Percentiles rank a stretch among this genome's conserved stretches.
Evolutionary conservation across 2,888 invertebrate species (phyloP).

Genomic region (Drosophila anomalata): DNA sequence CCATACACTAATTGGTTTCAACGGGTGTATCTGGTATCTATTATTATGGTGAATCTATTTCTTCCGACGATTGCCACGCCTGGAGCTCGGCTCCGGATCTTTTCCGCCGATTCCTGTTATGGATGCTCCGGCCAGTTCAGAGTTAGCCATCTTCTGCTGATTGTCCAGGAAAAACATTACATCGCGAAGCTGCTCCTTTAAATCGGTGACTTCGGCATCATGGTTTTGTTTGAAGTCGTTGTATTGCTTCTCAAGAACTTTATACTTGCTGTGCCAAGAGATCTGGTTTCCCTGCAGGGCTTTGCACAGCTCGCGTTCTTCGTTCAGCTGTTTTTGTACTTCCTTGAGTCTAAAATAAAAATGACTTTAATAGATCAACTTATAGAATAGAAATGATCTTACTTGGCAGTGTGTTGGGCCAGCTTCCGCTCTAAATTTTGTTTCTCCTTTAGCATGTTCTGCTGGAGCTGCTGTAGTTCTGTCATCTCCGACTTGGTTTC

Average conservation of each 20-base stretch:
- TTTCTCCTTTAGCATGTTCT: slow-evolving; percentile 87
- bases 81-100: slow-evolving; percentile 52
- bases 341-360: slow-evolving; percentile 85
- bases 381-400: slow-evolving; percentile 22
- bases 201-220: slow-evolving; percentile 89
- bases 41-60: slow-evolving; percentile 59
- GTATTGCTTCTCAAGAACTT: slow-evolving; percentile 85
- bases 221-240: slow-evolving; percentile 86
- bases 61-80: slow-evolving; percentile 76
- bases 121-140: slow-evolving; percentile 81
- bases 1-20: slow-evolving; percentile 14
- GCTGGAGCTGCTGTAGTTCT: slow-evolving; percentile 85
- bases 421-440: slow-evolving; percentile 89
- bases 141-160: slow-evolving; percentile 85
- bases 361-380: neutral
- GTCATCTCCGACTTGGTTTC: slow-evolving; percentile 85
- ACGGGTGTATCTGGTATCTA: neutral
- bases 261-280: slow-evolving; percentile 88
- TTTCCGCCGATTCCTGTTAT: slow-evolving; percentile 80
- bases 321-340: slow-evolving; percentile 89
- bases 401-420: slow-evolving; percentile 87
- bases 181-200: slow-evolving; percentile 97
- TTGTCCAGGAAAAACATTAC: slow-evolving; percentile 98
- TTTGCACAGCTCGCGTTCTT: slow-evolving; percentile 93
- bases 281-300: slow-evolving; percentile 90